Conservation (phyloP, 2,113 vertebrate species). For the Promerops cafer region DNA sequence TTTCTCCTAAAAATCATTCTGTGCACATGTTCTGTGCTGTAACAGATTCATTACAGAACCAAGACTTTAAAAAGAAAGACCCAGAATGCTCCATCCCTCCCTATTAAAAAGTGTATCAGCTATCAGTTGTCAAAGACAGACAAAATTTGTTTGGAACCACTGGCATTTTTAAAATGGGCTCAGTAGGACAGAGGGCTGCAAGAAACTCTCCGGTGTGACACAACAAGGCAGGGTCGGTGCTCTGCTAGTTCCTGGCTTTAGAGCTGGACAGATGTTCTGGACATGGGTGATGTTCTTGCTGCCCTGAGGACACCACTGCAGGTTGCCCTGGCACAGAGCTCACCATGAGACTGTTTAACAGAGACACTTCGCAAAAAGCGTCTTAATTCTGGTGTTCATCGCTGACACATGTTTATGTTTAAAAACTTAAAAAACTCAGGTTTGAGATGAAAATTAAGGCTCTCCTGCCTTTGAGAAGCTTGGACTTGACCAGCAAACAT, state of each 20-base stretch:
- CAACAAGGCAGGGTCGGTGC: neutral
- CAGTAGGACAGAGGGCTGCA: neutral
- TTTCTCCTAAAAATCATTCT: neutral
- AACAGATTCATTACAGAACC: neutral
- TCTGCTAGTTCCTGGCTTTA: neutral
- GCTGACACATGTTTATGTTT: neutral
- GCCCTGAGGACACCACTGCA: rapidly evolving
- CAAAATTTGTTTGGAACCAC: neutral
- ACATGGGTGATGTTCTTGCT: rapidly evolving
- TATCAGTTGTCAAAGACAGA: neutral
- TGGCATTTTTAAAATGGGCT: neutral
- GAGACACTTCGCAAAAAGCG: rapidly evolving
- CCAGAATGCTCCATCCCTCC: neutral
- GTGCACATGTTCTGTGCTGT: rapidly evolving
- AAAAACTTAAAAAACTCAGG: neutral
- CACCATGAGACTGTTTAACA: rapidly evolving
- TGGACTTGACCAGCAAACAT: neutral
- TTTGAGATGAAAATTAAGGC: neutral
- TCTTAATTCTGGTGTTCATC: neutral
- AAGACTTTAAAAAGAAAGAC: neutral
- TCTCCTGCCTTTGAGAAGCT: neutral
- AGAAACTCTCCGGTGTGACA: rapidly evolving
- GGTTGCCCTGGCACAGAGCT: neutral
- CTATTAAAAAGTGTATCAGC: neutral
- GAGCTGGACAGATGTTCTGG: rapidly evolving